Evolutionary conservation across 2,797 vertebrate species (phyloP).

Genomic region (Percopsis omiscomaycus): DNA sequence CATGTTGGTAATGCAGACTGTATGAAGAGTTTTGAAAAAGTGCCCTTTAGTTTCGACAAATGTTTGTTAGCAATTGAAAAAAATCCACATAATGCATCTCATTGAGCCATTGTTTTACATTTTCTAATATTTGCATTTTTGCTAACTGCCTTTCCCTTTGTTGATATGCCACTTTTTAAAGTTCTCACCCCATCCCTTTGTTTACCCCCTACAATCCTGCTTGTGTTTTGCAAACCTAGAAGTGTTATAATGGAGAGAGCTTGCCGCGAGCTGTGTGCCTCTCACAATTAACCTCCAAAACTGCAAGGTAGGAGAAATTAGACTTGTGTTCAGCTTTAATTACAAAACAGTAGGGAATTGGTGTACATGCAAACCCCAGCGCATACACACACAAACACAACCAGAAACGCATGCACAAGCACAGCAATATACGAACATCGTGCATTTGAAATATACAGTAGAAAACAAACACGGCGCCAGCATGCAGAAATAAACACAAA

Average conservation of each 20-base stretch:
- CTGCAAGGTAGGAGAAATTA: constrained; percentile 69
- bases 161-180: constrained; percentile 50
- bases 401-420: constrained; percentile 11
- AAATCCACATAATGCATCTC: background rate
- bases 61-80: no score
- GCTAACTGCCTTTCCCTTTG: constrained; percentile 34
- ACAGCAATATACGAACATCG: constrained; percentile 6
- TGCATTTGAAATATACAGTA: background rate
- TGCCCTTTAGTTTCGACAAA: no score
- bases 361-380: constrained; percentile 13
- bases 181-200: constrained; percentile 34
- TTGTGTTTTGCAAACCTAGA: constrained; percentile 47
- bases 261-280: constrained; percentile 54
- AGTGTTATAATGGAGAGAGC: constrained; percentile 51
- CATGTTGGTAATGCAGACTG: no score
- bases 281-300: constrained; percentile 72
- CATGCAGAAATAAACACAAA: background rate
- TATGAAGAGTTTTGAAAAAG: no score
- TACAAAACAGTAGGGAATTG: constrained; percentile 58
- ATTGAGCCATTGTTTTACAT: constrained; percentile 42
- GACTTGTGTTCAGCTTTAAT: constrained; percentile 66
- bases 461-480: background rate
- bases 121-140: constrained; percentile 49
- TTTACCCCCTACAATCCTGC: constrained; percentile 49
- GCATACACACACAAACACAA: constrained; percentile 14